phyloP scores from a whole-genome alignment of 2,797 vertebrate genomes.

The Orestias chungarensis region DNA sequence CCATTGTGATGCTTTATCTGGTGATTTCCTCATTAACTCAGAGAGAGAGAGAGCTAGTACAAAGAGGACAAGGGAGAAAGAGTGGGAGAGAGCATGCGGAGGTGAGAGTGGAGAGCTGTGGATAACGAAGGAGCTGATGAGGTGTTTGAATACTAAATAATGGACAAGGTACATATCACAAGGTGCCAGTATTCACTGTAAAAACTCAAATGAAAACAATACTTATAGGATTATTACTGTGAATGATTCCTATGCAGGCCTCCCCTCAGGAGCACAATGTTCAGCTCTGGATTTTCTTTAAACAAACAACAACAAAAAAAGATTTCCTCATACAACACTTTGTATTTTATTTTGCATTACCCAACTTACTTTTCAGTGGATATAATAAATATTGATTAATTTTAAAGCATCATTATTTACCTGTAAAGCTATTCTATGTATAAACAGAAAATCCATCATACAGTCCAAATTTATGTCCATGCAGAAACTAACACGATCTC shows the following conservation, averaged over 20 bases:
- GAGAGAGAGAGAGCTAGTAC: conserved; percentile 35
- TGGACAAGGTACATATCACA: conserved; percentile 29
- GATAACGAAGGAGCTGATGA: conserved; percentile 46
- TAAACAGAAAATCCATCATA: not conserved
- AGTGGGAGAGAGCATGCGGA: conserved; percentile 52
- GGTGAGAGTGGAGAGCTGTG: conserved; percentile 56
- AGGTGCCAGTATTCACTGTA: conserved; percentile 1
- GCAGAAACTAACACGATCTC: not conserved
- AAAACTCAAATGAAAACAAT: conserved; percentile 8
- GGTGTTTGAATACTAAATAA: conserved; percentile 36
- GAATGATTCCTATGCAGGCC: not conserved
- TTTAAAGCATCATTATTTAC: not conserved
- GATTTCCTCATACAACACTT: not conserved
- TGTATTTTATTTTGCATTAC: not conserved
- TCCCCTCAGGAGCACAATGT: not conserved
- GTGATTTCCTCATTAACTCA: conserved; percentile 53
- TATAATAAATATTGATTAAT: not conserved
- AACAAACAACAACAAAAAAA: no score
- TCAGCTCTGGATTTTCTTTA: not conserved
- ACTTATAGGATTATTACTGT: not conserved
- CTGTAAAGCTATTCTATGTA: not conserved
- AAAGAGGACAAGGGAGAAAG: conserved; percentile 49
- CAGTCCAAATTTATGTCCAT: not conserved
- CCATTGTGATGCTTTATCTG: conserved; percentile 40
- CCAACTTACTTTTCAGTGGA: not conserved